Base-by-base conservation (phyloP, 2,113 vertebrate genomes). In the Carollia perspicillata region DNA sequence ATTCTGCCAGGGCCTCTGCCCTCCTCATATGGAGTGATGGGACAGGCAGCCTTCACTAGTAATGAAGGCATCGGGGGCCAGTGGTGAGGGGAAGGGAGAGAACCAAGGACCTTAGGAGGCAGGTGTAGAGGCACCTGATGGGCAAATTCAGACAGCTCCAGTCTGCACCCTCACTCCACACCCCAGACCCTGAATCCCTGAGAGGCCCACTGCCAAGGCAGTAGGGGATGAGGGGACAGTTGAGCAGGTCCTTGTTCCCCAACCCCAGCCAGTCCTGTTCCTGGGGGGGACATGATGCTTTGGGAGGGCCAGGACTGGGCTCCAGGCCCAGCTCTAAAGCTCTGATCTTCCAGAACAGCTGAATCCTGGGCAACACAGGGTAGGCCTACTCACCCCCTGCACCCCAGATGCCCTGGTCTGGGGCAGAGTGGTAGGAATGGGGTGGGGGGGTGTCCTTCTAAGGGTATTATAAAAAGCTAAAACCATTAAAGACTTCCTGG, bases 131-230 rank as follows among this genome's bases (percentile, higher is more conserved):
- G 83, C 20, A 37, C 22, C 47, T 11, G 42, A 23, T 40, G 22
- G 26, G 8, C 9, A 35, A 37, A 6, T 89, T 40, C 44, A 63
- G 74, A 68, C 9, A 33, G 58, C 90, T 37, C 80, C 40, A 26
- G 53, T 63, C 79, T 47, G 37, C 23, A 49, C 75, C 72, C 66
- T 22, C 35, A 17, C 26, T 42, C 44, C n/a, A 77, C 33, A 58
- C 55, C 18, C 20, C 40, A 66, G 55, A 87, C 84, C 89, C 84
- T 37, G 74, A 87, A 96, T 97, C 96, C 97, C 97, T 98, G 97
- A 98, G 96, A 97, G 81, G 95, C 60, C 37, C 65, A 42, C 71
- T 49, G 69, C 68, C 83, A 87, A 66, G 90, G 63, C 81, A 79
- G 3, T 35, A 35, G 8, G 49, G 75, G 20, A 26, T 3, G 2